Conservation (phyloP, 2,888 invertebrate genomes). For the Geophilus truncorum region DNA sequence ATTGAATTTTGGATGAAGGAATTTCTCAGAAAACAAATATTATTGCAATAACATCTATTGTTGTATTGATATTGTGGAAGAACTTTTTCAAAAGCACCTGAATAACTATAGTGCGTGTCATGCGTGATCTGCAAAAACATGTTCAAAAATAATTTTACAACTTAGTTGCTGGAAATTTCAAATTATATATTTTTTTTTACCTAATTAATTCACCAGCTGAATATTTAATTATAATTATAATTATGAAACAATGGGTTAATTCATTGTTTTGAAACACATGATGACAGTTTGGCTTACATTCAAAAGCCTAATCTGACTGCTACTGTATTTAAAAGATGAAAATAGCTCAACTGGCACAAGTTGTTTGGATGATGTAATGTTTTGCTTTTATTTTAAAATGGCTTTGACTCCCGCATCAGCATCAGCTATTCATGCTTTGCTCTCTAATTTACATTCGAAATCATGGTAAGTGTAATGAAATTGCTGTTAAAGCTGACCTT, state of each 20-base stretch:
- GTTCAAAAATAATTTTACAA: too few species aligned
- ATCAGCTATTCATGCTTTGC: neutral
- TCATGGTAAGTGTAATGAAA: neutral
- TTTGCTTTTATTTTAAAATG: neutral
- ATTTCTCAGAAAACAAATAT: too few species aligned
- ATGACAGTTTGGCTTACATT: neutral
- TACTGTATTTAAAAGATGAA: neutral
- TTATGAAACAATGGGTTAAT: neutral
- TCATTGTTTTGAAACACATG: neutral
- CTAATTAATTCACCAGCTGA: too few species aligned
- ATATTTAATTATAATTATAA: neutral
- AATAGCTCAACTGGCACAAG: neutral
- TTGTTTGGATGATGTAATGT: neutral
- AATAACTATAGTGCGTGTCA: too few species aligned
- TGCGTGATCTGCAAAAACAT: too few species aligned
- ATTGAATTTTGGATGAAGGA: too few species aligned
- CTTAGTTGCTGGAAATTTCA: too few species aligned
- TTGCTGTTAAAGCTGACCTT: neutral
- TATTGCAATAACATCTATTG: too few species aligned
- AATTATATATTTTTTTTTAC: too few species aligned
- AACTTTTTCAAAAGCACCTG: too few species aligned
- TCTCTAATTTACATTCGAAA: neutral
- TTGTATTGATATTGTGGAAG: too few species aligned
- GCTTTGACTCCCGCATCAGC: neutral
- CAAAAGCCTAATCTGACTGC: neutral